A percentile compares a stretch with the other conserved stretches of the same genome.
phyloP scores from a whole-genome alignment of 2,113 vertebrate genomes.

The Garra rufa region DNA sequence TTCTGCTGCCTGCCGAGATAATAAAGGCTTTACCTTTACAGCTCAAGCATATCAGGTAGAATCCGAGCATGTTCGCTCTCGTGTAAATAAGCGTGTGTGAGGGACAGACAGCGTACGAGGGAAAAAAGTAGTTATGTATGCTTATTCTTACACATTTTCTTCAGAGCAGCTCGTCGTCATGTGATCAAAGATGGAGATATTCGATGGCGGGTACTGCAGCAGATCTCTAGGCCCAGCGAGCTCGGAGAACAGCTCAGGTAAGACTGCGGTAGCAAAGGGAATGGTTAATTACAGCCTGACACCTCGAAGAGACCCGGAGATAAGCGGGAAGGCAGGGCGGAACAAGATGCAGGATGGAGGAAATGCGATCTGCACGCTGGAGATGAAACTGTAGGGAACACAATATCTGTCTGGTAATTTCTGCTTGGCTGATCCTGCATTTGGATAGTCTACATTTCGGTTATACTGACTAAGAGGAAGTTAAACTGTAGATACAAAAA shows the following conservation, averaged over 20 bases:
- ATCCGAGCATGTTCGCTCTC: conserved; percentile 52
- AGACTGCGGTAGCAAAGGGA: conserved; percentile 32
- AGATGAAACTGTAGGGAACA: conserved; percentile 15
- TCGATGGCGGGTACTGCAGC: background rate
- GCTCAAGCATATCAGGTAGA: conserved; percentile 75
- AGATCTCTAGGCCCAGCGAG: background rate
- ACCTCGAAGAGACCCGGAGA: conserved; percentile 30
- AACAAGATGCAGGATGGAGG: background rate
- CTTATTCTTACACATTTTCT: conserved; percentile 59
- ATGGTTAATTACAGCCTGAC: conserved; percentile 54
- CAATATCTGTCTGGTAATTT: conserved; percentile 42
- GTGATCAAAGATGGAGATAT: conserved; percentile 68
- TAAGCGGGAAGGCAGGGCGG: conserved; percentile 12
- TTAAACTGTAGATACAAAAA: background rate
- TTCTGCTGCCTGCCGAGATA: conserved; percentile 87
- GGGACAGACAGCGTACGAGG: conserved; percentile 39
- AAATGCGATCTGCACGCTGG: background rate
- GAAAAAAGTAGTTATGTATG: conserved; percentile 49
- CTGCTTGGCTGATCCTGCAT: conserved; percentile 34
- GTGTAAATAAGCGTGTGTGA: conserved; percentile 4
- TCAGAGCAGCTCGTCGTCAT: conserved; percentile 66
- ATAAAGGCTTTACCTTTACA: conserved; percentile 80
- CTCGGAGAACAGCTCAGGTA: conserved; percentile 18
- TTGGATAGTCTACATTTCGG: conserved; percentile 6
- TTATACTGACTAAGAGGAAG: background rate